Conservation (phyloP, 1,140 invertebrate genomes). For the Plutomurus gul region DNA sequence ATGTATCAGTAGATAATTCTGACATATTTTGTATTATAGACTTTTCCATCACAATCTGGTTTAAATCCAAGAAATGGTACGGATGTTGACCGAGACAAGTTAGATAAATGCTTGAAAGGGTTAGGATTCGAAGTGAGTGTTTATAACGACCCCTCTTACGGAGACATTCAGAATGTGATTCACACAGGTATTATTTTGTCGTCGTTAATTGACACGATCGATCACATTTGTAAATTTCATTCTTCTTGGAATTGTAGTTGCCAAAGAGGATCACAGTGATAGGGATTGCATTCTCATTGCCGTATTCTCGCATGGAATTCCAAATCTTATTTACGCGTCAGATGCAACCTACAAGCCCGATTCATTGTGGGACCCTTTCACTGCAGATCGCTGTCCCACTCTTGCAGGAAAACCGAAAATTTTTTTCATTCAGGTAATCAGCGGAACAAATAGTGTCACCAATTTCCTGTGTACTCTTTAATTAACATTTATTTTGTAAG, state of each 20-base stretch:
- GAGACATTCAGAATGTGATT: conserved; percentile 31
- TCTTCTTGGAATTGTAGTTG: conserved; percentile 58
- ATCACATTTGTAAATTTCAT: neutral
- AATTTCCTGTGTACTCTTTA: no score
- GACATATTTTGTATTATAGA: conserved; percentile 13
- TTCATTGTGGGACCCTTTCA: conserved; percentile 80
- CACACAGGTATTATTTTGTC: conserved; percentile 13
- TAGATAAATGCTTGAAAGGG: conserved; percentile 66
- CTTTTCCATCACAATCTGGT: neutral
- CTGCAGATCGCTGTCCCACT: conserved; percentile 80
- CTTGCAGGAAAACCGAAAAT: conserved; percentile 91
- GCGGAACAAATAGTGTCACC: neutral
- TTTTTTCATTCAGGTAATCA: conserved; percentile 81
- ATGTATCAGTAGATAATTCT: no score
- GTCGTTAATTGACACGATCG: neutral
- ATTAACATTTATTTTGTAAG: no score
- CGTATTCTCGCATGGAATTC: conserved; percentile 87
- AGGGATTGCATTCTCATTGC: conserved; percentile 78
- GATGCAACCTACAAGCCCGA: conserved; percentile 83
- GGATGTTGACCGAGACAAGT: conserved; percentile 62
- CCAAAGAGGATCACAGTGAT: conserved; percentile 73
- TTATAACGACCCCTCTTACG: conserved; percentile 65
- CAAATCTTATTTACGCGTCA: conserved; percentile 82
- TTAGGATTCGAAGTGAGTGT: conserved; percentile 78
- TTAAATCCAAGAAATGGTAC: conserved; percentile 56